A percentile compares a stretch with the other conserved stretches of the same genome.
Evolutionary conservation across 2,888 invertebrate genomes (phyloP).

Genomic region (Nemotelus nigrinus): DNA sequence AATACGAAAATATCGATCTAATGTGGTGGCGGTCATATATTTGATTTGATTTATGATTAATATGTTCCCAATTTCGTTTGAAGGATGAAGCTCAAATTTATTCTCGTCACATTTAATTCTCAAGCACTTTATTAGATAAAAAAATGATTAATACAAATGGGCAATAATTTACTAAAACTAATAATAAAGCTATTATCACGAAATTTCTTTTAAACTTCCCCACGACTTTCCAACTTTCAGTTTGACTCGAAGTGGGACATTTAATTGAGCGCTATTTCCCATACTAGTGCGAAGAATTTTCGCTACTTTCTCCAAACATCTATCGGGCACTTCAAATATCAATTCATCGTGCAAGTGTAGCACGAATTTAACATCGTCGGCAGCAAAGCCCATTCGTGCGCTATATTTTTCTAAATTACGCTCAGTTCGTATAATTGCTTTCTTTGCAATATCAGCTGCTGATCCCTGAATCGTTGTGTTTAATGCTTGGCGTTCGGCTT

Average conservation of each 20-base stretch:
- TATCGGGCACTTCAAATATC: slow-evolving; percentile 83
- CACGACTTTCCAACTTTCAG: slow-evolving; percentile 83
- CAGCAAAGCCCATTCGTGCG: slow-evolving; percentile 45
- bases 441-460: slow-evolving; percentile 94
- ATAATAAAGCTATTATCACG: slow-evolving; percentile 41
- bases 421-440: slow-evolving; percentile 85
- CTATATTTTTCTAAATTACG: slow-evolving; percentile 63
- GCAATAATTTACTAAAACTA: not conserved
- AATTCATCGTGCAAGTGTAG: slow-evolving; percentile 97
- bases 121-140: not conserved
- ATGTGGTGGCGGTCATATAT: no score
- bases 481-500: slow-evolving; percentile 95
- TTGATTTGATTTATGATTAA: no score
- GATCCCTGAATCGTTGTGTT: slow-evolving; percentile 97
- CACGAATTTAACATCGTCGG: slow-evolving; percentile 72
- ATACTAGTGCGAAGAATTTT: slow-evolving; percentile 77
- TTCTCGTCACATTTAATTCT: no score
- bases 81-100: no score
- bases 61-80: no score
- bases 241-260: slow-evolving; percentile 88
- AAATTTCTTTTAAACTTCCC: slow-evolving; percentile 69
- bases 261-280: slow-evolving; percentile 79
- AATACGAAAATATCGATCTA: no score
- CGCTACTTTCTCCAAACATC: slow-evolving; percentile 69
- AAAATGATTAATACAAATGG: not conserved